These are phyloP conservation scores for Takifugu bimaculatus DNA, from an alignment of 2,113 vertebrate genomes.

Conservation along the genomic window DNA sequence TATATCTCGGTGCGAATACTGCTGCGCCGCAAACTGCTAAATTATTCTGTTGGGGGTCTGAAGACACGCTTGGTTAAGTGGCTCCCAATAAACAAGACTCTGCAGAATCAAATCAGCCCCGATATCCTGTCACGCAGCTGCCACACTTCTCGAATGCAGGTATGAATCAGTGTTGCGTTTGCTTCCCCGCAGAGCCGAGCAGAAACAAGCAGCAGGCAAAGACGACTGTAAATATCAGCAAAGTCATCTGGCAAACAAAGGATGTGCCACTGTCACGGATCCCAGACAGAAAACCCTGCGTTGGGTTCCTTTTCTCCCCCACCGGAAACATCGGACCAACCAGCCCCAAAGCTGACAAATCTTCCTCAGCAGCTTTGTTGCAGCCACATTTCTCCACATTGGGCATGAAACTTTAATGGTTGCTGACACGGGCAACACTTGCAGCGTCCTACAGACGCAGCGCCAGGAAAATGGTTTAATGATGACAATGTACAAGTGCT, in stretches of 20 bases:
- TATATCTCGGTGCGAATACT: constrained; percentile 24
- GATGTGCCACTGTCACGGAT: too few species aligned
- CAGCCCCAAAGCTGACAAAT: too few species aligned
- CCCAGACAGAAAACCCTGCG: too few species aligned
- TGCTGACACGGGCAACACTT: not conserved
- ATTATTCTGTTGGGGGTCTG: constrained; percentile 45
- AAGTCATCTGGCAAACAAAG: constrained; percentile 11
- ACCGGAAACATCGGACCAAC: too few species aligned
- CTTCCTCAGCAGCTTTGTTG: too few species aligned
- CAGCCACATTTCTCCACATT: not conserved
- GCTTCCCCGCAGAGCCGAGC: constrained; percentile 26
- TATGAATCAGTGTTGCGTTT: constrained; percentile 22
- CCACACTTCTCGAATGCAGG: constrained; percentile 40
- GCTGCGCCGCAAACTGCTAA: constrained; percentile 27
- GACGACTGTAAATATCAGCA: constrained; percentile 11
- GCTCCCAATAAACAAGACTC: constrained; percentile 47
- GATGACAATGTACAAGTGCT: too few species aligned
- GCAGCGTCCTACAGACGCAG: not conserved
- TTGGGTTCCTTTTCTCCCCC: too few species aligned
- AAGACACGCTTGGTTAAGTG: constrained; percentile 42
- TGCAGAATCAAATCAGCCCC: constrained; percentile 41
- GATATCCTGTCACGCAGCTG: constrained; percentile 33
- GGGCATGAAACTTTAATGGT: not conserved
- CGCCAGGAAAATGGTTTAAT: not conserved
- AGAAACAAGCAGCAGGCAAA: not conserved